A percentile compares a stretch with the other conserved stretches of the same genome.
Evolutionary conservation across 2,113 vertebrate genomes (phyloP).

Genomic region (Cinclus cinclus): DNA sequence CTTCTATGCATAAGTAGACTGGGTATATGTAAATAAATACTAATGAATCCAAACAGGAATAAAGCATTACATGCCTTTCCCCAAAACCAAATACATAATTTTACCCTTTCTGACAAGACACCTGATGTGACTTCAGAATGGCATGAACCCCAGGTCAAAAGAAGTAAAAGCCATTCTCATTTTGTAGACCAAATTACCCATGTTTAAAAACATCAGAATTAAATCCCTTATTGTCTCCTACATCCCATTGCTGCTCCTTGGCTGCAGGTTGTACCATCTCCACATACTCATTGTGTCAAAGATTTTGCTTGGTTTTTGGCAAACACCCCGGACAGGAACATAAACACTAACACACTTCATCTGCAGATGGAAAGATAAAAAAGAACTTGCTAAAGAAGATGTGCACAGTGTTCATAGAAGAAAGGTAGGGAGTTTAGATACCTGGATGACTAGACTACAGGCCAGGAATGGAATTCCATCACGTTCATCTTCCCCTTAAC

Average conservation of each 20-base stretch:
- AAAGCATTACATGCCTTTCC: not conserved
- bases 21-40: not conserved
- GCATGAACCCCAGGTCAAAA: not conserved
- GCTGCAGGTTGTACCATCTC: not conserved
- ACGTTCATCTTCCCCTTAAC: not conserved
- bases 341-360: not conserved
- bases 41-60: not conserved
- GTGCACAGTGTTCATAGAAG: fast-evolving
- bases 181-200: not conserved
- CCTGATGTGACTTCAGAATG: not conserved
- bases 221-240: not conserved
- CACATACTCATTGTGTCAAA: not conserved
- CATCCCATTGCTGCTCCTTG: not conserved
- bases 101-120: not conserved
- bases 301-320: fast-evolving
- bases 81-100: not conserved
- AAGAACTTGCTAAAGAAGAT: not conserved
- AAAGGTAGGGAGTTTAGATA: not conserved
- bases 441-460: not conserved
- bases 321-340: not conserved
- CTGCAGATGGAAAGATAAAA: not conserved
- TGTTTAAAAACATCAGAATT: not conserved
- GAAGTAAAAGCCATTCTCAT: not conserved
- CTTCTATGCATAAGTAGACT: not conserved
- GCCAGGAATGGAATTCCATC: not conserved